A percentile compares a stretch with the other conserved stretches of the same genome.
These are phyloP conservation scores for Meleagris gallopavo DNA, from an alignment of 2,113 vertebrate species.

Conservation along the genomic window DNA sequence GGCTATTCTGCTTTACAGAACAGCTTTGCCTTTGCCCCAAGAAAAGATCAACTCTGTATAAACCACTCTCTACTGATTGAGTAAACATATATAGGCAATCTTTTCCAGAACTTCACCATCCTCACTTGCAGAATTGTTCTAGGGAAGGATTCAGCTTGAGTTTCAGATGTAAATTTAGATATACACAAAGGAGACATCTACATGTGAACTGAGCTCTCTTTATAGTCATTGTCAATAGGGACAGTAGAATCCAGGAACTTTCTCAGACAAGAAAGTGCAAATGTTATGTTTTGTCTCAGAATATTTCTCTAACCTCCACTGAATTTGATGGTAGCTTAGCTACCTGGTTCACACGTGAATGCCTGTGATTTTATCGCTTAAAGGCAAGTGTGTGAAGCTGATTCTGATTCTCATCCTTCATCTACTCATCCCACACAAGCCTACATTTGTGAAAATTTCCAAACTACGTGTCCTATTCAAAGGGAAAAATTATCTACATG, in stretches of 20 bases:
- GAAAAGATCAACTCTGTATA: neutral
- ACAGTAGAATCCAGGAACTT: neutral
- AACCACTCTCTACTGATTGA: neutral
- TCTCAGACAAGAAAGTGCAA: neutral
- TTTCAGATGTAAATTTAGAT: neutral
- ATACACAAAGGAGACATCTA: neutral
- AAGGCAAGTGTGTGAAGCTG: neutral
- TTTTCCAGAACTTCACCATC: neutral
- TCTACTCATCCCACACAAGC: fast-evolving
- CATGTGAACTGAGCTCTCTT: neutral
- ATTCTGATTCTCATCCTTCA: neutral
- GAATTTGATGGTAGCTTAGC: neutral
- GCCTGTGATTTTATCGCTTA: neutral
- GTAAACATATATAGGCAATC: neutral
- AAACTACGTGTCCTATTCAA: neutral
- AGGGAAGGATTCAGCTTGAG: neutral
- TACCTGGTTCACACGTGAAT: neutral
- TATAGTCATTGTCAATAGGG: neutral
- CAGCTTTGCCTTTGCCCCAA: slow-evolving; percentile 4
- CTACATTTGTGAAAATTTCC: neutral
- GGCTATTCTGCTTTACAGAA: neutral
- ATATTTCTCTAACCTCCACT: neutral
- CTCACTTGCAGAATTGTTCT: neutral
- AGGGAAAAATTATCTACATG: neutral
- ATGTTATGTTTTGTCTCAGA: neutral